A percentile compares a stretch with the other conserved stretches of the same genome.
phyloP scores from a whole-genome alignment of 2,888 invertebrate species.

The Serrognathus titanus region DNA sequence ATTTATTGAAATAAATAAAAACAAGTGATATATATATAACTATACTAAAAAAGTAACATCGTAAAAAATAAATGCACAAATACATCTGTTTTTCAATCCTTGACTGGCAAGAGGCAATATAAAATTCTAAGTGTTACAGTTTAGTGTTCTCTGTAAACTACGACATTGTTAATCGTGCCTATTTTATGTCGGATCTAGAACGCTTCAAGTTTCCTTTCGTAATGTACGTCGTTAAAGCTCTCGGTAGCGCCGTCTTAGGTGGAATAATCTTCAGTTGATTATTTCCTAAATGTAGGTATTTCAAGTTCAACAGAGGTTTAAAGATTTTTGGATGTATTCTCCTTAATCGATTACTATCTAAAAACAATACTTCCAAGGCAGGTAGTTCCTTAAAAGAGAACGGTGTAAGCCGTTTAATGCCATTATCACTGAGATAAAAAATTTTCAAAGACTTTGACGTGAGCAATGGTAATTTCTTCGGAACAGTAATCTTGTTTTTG shows the following conservation, averaged over 20 bases:
- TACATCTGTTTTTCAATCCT: no score
- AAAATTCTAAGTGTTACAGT: no score
- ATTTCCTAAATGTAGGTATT: slow-evolving; percentile 39
- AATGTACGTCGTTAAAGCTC: slow-evolving; percentile 9
- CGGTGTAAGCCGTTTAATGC: slow-evolving; percentile 31
- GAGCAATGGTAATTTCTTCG: slow-evolving; percentile 32
- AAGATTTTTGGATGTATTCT: slow-evolving; percentile 32
- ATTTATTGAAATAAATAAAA: no score
- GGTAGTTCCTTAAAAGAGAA: slow-evolving; percentile 32
- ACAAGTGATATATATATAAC: no score
- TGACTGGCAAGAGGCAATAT: no score
- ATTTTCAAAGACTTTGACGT: slow-evolving; percentile 33
- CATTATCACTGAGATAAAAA: slow-evolving; percentile 39
- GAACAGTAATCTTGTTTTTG: slow-evolving; percentile 30
- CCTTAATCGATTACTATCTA: slow-evolving; percentile 38
- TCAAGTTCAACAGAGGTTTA: slow-evolving; percentile 31
- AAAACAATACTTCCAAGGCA: slow-evolving; percentile 36
- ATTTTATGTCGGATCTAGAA: neutral
- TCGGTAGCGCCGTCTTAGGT: slow-evolving; percentile 4
- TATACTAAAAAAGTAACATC: no score
- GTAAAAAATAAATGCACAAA: no score
- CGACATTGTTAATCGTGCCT: no score
- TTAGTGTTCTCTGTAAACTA: no score
- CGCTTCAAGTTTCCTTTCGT: slow-evolving; percentile 11
- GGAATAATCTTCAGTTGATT: slow-evolving; percentile 29